Percentiles rank a stretch among this genome's conserved stretches.
These are phyloP conservation scores for Eristalis pertinax DNA, from an alignment of 2,888 invertebrate genomes.

Conservation along the genomic window DNA sequence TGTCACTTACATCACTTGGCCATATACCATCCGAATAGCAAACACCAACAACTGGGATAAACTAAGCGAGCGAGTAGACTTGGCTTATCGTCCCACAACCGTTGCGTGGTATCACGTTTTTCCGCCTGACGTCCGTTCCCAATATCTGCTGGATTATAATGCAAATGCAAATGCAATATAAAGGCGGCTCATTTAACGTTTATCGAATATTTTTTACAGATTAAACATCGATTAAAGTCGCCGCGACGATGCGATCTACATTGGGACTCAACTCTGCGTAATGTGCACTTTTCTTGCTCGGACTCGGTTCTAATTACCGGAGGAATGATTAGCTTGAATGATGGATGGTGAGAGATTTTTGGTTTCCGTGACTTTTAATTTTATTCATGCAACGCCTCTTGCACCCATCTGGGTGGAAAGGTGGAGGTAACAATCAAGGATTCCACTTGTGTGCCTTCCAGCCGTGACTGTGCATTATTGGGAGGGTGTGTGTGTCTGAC, in stretches of 20 bases:
- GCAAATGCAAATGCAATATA: slow-evolving; percentile 36
- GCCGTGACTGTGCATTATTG: not conserved
- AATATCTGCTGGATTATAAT: slow-evolving; percentile 37
- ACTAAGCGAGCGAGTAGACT: slow-evolving; percentile 9
- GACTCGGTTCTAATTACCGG: not conserved
- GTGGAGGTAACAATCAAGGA: not conserved
- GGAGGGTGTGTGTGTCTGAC: not conserved
- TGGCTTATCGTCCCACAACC: slow-evolving; percentile 11
- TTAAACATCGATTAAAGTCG: slow-evolving; percentile 35
- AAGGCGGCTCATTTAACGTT: slow-evolving; percentile 48
- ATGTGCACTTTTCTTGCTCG: not conserved
- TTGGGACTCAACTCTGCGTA: not conserved
- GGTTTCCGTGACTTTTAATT: not conserved
- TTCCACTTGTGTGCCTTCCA: not conserved
- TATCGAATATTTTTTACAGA: slow-evolving; percentile 15
- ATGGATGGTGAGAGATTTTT: not conserved
- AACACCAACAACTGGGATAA: slow-evolving; percentile 40
- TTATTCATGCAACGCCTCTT: not conserved
- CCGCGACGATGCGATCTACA: not conserved
- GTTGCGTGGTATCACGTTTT: slow-evolving; percentile 48
- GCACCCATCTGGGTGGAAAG: not conserved
- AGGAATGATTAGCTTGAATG: not conserved
- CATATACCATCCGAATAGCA: slow-evolving; percentile 12
- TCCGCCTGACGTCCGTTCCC: slow-evolving; percentile 7
- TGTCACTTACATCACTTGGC: slow-evolving; percentile 24